Conservation (phyloP, 2,888 invertebrate genomes). For the Apamea monoglypha region DNA sequence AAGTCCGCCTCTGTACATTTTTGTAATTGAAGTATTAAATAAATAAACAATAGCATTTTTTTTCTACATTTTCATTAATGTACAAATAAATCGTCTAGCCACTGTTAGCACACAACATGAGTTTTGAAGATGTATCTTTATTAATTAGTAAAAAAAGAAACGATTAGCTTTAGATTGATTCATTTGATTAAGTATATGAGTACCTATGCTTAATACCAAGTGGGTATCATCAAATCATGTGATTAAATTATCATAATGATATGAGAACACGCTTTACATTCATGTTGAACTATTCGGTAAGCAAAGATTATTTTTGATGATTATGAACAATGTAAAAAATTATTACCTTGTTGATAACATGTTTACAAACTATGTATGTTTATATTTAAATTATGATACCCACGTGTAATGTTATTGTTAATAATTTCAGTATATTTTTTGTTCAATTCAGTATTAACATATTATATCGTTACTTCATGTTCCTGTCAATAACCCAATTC, state of each 20-base stretch:
- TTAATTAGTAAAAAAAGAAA: neutral
- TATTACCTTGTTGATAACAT: neutral
- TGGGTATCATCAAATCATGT: neutral
- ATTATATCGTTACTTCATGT: neutral
- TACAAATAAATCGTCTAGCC: neutral
- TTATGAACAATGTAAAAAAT: neutral
- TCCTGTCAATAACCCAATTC: neutral
- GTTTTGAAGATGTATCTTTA: neutral
- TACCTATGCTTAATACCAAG: neutral
- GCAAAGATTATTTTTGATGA: neutral
- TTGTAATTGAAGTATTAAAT: no score
- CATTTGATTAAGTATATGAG: neutral
- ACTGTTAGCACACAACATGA: neutral
- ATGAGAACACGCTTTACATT: neutral
- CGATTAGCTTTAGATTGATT: neutral
- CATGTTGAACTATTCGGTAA: constrained; percentile 1
- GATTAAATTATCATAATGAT: constrained; percentile 11
- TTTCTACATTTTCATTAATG: neutral
- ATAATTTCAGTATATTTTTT: neutral
- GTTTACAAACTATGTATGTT: neutral
- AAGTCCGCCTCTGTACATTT: no score
- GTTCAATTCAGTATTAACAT: no score
- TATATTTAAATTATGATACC: neutral
- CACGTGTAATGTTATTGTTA: neutral
- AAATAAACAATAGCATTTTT: no score